Evolutionary conservation across 2,113 vertebrate genomes (phyloP), one percentile per base, ranked within the genome.

Genomic region (Erpornis zantholeuca): DNA sequence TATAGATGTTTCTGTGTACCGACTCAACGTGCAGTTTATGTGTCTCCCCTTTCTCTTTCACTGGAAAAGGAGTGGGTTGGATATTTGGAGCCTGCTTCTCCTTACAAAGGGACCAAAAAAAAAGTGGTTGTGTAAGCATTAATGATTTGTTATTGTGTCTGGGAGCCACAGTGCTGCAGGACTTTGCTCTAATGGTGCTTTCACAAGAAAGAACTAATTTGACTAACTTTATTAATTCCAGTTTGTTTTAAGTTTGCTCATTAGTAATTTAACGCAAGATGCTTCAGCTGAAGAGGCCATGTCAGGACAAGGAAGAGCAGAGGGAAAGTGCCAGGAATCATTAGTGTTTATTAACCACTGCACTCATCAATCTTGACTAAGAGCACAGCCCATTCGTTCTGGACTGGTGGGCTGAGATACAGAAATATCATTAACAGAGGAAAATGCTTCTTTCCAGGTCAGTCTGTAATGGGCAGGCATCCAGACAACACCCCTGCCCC

Each of bases 211-310:
- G 82, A 94, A 81, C 92, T 93, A 89, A 89, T 94, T 96, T 83
- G 68, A 76, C 95, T 93, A 93, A 95, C 92, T 95, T 96, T 97
- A 96, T 96, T 96, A 94, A 94, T 96, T 94, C 95, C 92, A 87
- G 92, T 97, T 96, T 97, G 94, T 94, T 97, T 97, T 97, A 97
- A 96, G 86, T 97, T 96, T 96, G 96, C 95, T 97, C 95, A 95
- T 96, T 95, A 96, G 97, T 95, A 96, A 96, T 96, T 95, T 97
- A 97, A 96, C 40, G 86, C 94, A 92, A 86, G 94, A 96, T 95
- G 96, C 92, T 95, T 96, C 93, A 85, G 95, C 93, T 92, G 59
- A 75, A 90, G 94, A 95, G 96, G 91, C 93, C 97, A 54, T 72
- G 88, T 88, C 94, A 93, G 90, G 94, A 95, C 70, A 79, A 87